A percentile compares a stretch with the other conserved stretches of the same genome.
Evolutionary conservation across 2,888 invertebrate species (phyloP).

Genomic region (Digitonthophagus gazella): DNA sequence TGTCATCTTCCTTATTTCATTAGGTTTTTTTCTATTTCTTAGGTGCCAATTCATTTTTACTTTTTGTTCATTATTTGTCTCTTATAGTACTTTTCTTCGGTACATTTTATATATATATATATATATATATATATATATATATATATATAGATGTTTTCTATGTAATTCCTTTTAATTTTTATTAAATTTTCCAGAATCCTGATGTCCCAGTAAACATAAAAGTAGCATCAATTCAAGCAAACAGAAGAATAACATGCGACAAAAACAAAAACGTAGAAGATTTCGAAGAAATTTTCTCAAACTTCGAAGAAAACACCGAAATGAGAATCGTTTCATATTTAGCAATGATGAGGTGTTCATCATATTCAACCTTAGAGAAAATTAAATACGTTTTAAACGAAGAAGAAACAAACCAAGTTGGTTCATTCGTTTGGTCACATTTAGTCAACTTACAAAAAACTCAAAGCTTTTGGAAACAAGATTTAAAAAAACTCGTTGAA

Average conservation of each 20-base stretch:
- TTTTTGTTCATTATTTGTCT: too few relatives aligned
- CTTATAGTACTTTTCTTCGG: too few relatives aligned
- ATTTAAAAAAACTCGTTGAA: slow-evolving; percentile 58
- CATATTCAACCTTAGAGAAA: slow-evolving; percentile 54
- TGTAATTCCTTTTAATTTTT: neutral
- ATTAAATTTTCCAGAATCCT: slow-evolving; percentile 28
- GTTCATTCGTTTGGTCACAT: slow-evolving; percentile 69
- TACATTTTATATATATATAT: too few relatives aligned
- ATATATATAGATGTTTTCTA: too few relatives aligned
- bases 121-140: too few relatives aligned
- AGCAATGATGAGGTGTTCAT: slow-evolving; percentile 62
- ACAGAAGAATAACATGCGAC: slow-evolving; percentile 52
- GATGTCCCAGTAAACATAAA: slow-evolving; percentile 55
- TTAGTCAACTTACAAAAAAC: slow-evolving; percentile 61
- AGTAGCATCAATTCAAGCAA: slow-evolving; percentile 61
- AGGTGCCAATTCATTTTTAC: too few relatives aligned
- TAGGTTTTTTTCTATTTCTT: too few relatives aligned
- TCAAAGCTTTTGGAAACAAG: slow-evolving; percentile 57
- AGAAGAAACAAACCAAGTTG: slow-evolving; percentile 63
- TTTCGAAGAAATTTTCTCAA: slow-evolving; percentile 52
- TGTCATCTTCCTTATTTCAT: too few relatives aligned
- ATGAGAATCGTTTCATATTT: slow-evolving; percentile 63
- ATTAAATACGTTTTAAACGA: slow-evolving; percentile 53
- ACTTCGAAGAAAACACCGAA: slow-evolving; percentile 57
- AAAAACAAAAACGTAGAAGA: slow-evolving; percentile 46